These are phyloP conservation scores for Peromyscus maniculatus DNA, from an alignment of 2,113 vertebrate species.

Conservation along the genomic window DNA sequence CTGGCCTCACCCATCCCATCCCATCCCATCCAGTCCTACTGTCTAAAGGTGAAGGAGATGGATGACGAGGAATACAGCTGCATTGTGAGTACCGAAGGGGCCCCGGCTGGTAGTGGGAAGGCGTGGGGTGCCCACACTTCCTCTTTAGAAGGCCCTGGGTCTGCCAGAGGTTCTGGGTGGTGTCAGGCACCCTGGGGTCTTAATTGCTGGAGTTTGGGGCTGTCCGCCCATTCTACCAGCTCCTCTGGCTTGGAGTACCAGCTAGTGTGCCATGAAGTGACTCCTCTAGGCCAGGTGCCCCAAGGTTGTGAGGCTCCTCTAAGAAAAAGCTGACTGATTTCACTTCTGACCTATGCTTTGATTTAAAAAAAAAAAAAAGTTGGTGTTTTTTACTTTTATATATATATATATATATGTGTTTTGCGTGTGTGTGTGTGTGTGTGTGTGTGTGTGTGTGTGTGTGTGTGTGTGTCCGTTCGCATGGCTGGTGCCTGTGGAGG, in stretches of 20 bases:
- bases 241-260: neutral
- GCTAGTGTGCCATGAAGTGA: fast-evolving
- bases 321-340: neutral
- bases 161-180: neutral
- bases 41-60: conserved; percentile 99
- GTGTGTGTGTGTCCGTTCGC: neutral
- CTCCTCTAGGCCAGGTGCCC: too few relatives aligned
- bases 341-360: neutral
- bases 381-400: neutral
- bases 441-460: neutral
- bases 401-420: neutral
- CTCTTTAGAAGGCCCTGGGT: neutral
- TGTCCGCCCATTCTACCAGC: fast-evolving
- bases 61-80: conserved; percentile 99
- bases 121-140: fast-evolving
- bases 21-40: conserved; percentile 92
- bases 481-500: neutral
- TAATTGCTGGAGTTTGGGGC: neutral
- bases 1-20: neutral
- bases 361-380: neutral
- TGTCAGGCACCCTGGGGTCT: neutral
- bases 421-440: too few relatives aligned
- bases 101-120: fast-evolving
- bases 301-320: neutral
- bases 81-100: conserved; percentile 91